These are phyloP conservation scores for Psittacula derbiana DNA, from an alignment of 2,797 vertebrate species.

Conservation along the genomic window DNA sequence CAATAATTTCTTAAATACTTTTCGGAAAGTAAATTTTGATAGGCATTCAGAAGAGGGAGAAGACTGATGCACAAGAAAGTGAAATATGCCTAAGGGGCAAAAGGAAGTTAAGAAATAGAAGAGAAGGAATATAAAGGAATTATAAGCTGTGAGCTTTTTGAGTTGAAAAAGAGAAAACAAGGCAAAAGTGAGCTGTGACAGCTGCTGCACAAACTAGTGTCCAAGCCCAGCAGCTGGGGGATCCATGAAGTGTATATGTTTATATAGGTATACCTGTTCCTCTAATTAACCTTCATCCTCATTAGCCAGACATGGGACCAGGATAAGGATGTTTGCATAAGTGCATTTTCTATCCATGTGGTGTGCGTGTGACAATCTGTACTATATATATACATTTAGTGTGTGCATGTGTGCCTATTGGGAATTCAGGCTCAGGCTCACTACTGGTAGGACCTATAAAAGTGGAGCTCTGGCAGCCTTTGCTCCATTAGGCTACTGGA, in stretches of 20 bases:
- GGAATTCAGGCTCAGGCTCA: not conserved
- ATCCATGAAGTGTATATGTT: not conserved
- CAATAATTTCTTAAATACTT: not conserved
- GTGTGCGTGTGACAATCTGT: not conserved
- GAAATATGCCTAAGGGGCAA: not conserved
- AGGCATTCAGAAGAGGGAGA: not conserved
- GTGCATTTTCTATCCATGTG: not conserved
- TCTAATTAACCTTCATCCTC: not conserved
- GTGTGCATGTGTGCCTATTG: no score
- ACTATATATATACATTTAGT: fast-evolving
- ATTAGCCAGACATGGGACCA: not conserved
- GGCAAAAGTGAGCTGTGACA: not conserved
- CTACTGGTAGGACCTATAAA: not conserved
- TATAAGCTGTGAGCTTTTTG: not conserved
- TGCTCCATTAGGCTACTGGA: not conserved
- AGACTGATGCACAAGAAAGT: not conserved
- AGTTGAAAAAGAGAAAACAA: not conserved
- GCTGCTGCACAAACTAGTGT: not conserved
- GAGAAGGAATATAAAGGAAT: not conserved
- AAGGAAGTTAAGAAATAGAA: not conserved
- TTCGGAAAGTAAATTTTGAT: not conserved
- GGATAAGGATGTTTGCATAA: not conserved
- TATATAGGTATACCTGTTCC: not conserved
- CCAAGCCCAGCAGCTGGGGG: not conserved
- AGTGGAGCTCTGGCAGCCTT: not conserved